These are phyloP conservation scores for Hypotaenidia philippensis DNA, from an alignment of 2,797 vertebrate genomes.

Conservation along the genomic window DNA sequence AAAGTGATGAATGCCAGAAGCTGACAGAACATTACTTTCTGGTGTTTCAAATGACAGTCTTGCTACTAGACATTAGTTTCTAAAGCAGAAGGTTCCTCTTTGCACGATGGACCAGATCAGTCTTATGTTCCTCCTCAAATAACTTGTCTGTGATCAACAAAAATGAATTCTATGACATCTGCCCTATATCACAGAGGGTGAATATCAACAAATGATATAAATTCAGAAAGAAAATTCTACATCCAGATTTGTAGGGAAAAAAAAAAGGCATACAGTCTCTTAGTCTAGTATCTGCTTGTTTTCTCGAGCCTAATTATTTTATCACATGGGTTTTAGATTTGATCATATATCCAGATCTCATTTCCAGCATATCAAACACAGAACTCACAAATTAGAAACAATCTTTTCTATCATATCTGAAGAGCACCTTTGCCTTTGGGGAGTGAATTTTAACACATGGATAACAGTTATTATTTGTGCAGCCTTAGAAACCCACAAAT, in stretches of 20 bases:
- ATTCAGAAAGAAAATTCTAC: not conserved
- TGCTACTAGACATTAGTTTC: not conserved
- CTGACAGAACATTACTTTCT: not conserved
- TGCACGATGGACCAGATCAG: not conserved
- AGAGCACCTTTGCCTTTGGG: not conserved
- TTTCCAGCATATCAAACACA: not conserved
- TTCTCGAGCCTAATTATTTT: not conserved
- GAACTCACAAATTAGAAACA: not conserved
- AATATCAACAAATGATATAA: not conserved
- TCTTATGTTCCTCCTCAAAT: not conserved
- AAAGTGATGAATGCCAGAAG: conserved; percentile 22
- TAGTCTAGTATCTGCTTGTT: not conserved
- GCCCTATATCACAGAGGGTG: not conserved
- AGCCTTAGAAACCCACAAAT: not conserved
- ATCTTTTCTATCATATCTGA: not conserved
- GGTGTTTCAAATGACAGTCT: not conserved
- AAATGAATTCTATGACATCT: not conserved
- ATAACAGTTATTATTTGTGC: not conserved
- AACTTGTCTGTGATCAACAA: not conserved
- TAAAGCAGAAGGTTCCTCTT: not conserved
- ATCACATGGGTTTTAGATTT: not conserved
- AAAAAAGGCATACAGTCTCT: not conserved
- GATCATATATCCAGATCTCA: not conserved
- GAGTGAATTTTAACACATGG: not conserved
- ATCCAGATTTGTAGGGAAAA: not conserved